These are phyloP conservation scores for Protonemura montana DNA, from an alignment of 2,888 invertebrate species.

Conservation along the genomic window DNA sequence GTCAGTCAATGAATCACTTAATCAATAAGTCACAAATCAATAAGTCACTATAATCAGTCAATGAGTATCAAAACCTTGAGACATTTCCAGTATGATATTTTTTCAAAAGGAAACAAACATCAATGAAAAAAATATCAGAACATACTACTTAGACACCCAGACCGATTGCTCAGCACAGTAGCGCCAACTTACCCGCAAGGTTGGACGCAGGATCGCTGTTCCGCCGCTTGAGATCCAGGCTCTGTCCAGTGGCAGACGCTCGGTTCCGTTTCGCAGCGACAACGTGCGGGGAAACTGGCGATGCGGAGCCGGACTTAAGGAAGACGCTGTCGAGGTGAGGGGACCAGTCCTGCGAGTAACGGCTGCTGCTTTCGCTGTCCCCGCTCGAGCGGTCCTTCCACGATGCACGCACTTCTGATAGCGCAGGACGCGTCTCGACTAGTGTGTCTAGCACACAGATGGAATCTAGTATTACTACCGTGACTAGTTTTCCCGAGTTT, in stretches of 20 bases:
- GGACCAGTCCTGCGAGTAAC: conserved; percentile 42
- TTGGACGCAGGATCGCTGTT: conserved; percentile 76
- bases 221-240: conserved; percentile 67
- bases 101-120: too few relatives aligned
- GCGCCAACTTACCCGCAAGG: conserved; percentile 17
- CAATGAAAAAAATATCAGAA: too few relatives aligned
- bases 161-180: too few relatives aligned
- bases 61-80: too few relatives aligned
- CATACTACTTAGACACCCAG: too few relatives aligned
- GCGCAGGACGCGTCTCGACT: not conserved
- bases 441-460: conserved; percentile 28
- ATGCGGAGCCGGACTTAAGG: conserved; percentile 44
- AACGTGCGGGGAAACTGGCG: conserved; percentile 41
- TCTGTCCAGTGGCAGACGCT: conserved; percentile 54
- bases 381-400: conserved; percentile 37
- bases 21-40: too few relatives aligned
- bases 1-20: too few relatives aligned
- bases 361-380: conserved; percentile 38
- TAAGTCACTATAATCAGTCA: too few relatives aligned
- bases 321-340: conserved; percentile 43
- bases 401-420: not conserved
- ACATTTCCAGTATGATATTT: too few relatives aligned
- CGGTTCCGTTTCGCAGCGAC: conserved; percentile 47
- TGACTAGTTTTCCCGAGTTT: too few relatives aligned
- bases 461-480: too few relatives aligned